A percentile compares a stretch with the other conserved stretches of the same genome.
Evolutionary conservation across 2,797 vertebrate genomes (phyloP).

Genomic region (Poecilia wingei): DNA sequence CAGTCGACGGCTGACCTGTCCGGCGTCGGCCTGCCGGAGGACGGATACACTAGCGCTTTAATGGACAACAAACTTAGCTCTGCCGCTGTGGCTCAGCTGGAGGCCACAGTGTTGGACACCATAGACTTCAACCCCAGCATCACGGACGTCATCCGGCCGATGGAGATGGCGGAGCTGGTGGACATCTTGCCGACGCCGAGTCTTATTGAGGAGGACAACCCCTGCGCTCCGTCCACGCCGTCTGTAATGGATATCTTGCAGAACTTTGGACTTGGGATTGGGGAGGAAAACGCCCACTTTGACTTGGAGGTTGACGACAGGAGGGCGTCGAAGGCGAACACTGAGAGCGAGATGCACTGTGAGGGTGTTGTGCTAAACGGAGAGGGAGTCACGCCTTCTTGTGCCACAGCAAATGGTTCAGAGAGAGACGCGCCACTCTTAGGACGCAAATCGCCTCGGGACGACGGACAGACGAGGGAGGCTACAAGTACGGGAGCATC

Average conservation of each 20-base stretch:
- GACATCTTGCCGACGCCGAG: conserved; percentile 70
- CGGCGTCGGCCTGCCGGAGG: conserved; percentile 44
- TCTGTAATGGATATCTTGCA: conserved; percentile 68
- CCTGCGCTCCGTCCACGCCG: conserved; percentile 32
- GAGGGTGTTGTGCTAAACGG: not conserved
- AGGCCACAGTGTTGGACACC: conserved; percentile 37
- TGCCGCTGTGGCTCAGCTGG: conserved; percentile 48
- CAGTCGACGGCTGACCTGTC: conserved; percentile 57
- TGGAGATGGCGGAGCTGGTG: conserved; percentile 72
- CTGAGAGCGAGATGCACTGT: conserved; percentile 10
- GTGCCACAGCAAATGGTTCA: not conserved
- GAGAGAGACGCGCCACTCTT: not conserved
- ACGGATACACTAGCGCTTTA: conserved; percentile 37
- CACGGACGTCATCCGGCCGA: conserved; percentile 65
- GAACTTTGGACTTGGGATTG: conserved; percentile 63
- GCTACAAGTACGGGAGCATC: conserved; percentile 11
- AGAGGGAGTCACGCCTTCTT: conserved; percentile 7
- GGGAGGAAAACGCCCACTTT: conserved; percentile 49
- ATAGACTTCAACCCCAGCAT: conserved; percentile 55
- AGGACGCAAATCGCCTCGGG: conserved; percentile 10
- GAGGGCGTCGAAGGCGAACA: conserved; percentile 11
- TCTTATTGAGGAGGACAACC: conserved; percentile 66
- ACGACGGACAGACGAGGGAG: conserved; percentile 19
- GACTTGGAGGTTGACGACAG: conserved; percentile 24
- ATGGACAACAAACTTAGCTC: conserved; percentile 53